Evolutionary conservation across 2,797 vertebrate genomes (phyloP), one percentile per base, ranked within the genome.

Genomic region (Melanogrammus aeglefinus): DNA sequence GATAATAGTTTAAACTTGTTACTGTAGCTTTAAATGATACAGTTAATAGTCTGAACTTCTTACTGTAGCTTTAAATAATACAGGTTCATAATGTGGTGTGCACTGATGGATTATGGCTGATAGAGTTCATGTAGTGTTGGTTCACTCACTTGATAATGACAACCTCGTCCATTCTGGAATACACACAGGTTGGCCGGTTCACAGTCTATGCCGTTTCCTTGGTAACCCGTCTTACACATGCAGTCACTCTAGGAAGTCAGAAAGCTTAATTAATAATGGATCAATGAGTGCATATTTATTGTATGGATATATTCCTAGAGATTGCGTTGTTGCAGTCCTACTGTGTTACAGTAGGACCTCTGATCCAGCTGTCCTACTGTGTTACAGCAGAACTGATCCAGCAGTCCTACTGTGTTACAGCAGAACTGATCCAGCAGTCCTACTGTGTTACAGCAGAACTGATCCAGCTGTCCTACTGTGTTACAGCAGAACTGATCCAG

Each of bases 111-210:
- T 63, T 63, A 9, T 63, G 57, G 21, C 21, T n/a, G 0, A 6
- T 29, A 39, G 5, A 35, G 27, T 51, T 73, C 71, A 16, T 4
- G 10, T 70, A 18, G 14, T 24, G 21, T 63, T 8, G 47, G 24
- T 31, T 5, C 70, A 91, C 96, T 94, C 81, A 99, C 98, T 93
- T 95, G 81, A 73, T 92, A 94, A 86, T 99, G 97, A 41, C 98
- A 99, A 82, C 94, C 94, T 81, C 93, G 94, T 81, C 92, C 92
- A 0, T 73, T 87, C 33, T 88, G 90, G 63, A 91, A 91, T 76
- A 96, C 91, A 84, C 98, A 99, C 0, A 91, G 92, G 74, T 96
- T 96, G 76, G 94, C 79, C 0, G 94, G 86, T 41, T 94, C 95
- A 82, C 98, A 99, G 41, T 95, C 92, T 16, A 83, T 91, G 21